phyloP scores from a whole-genome alignment of 1,140 invertebrate species.

The Vanessa atalanta region DNA sequence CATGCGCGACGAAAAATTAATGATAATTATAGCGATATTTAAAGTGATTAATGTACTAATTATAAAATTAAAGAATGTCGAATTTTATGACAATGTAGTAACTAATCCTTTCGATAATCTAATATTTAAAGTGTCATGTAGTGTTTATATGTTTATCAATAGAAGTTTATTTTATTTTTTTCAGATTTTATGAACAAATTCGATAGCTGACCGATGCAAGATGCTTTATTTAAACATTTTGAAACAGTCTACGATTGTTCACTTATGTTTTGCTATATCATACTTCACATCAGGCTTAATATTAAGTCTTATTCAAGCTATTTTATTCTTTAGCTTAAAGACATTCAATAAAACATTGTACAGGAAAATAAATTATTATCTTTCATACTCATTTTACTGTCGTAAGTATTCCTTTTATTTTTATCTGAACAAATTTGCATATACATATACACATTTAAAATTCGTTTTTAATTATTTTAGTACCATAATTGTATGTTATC shows the following conservation, averaged over 20 bases:
- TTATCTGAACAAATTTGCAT: background rate
- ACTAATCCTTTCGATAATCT: background rate
- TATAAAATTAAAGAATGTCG: background rate
- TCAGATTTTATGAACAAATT: slow-evolving; percentile 55
- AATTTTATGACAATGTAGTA: background rate
- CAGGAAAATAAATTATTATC: slow-evolving; percentile 94
- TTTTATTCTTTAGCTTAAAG: slow-evolving; percentile 88
- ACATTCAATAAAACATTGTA: slow-evolving; percentile 89
- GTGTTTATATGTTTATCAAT: background rate
- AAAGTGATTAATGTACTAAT: background rate
- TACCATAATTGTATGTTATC: slow-evolving; percentile 6
- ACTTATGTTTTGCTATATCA: slow-evolving; percentile 92
- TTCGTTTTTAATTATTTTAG: background rate
- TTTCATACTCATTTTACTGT: slow-evolving; percentile 93
- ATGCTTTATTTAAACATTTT: slow-evolving; percentile 85
- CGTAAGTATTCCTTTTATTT: slow-evolving; percentile 86
- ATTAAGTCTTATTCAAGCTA: slow-evolving; percentile 90
- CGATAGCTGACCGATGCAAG: slow-evolving; percentile 70
- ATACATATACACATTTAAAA: background rate
- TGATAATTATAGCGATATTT: background rate
- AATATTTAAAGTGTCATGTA: background rate
- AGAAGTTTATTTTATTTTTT: slow-evolving; percentile 35
- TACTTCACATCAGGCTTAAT: slow-evolving; percentile 95
- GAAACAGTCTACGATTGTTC: slow-evolving; percentile 84
- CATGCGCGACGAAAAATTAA: background rate